phyloP scores from a whole-genome alignment of 1,140 invertebrate species.

The Dendrolimus punctatus region DNA sequence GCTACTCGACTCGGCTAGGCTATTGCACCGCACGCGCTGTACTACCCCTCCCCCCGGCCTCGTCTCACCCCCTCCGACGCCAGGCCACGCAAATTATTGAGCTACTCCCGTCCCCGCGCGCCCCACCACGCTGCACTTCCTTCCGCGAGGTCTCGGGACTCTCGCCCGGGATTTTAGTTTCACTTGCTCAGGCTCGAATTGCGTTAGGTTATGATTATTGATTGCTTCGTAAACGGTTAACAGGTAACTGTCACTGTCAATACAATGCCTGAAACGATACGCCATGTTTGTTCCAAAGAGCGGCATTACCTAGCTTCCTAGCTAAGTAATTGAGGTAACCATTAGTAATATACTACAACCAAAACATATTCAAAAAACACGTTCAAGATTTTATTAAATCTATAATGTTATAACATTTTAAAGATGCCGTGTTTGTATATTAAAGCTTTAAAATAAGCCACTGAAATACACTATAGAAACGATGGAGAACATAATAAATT shows the following conservation, averaged over 20 bases:
- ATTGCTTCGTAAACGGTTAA: neutral
- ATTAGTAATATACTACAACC: too few species aligned
- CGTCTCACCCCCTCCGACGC: slow-evolving; percentile 6
- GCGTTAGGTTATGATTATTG: slow-evolving; percentile 13
- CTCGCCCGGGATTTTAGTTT: slow-evolving; percentile 20
- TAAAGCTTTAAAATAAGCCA: too few species aligned
- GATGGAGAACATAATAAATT: too few species aligned
- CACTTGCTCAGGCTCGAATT: slow-evolving; percentile 6
- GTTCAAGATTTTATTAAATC: too few species aligned
- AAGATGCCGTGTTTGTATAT: too few species aligned
- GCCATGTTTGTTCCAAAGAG: too few species aligned
- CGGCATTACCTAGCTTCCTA: too few species aligned
- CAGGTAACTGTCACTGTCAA: neutral
- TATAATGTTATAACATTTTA: too few species aligned
- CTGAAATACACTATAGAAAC: too few species aligned
- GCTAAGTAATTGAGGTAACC: too few species aligned
- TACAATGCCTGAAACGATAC: too few species aligned
- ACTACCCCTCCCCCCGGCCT: slow-evolving; percentile 3
- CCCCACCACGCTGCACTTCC: slow-evolving; percentile 25
- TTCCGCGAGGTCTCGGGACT: slow-evolving; percentile 18
- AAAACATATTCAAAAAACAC: too few species aligned
- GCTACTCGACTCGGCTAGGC: slow-evolving; percentile 24
- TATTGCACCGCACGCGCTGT: slow-evolving; percentile 26
- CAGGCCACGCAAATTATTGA: slow-evolving; percentile 33
- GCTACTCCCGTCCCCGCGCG: slow-evolving; percentile 9